Base-by-base conservation (phyloP, 2,888 invertebrate genomes). In the Gymnocheta viridis region DNA sequence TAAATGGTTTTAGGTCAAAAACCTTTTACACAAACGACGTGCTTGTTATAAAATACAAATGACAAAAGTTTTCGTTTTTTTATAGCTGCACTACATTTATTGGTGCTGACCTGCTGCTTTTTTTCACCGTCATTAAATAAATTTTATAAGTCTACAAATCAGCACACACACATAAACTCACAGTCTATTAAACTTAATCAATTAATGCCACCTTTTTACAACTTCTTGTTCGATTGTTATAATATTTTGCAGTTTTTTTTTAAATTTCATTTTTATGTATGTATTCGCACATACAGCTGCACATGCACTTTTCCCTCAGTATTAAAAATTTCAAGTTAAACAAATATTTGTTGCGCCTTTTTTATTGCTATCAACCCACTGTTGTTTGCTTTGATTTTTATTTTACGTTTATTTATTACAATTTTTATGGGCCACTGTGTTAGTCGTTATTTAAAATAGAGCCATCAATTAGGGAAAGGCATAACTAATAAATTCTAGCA, bases 371-470 rank as follows among this genome's bases (percentile, higher is more conserved):
- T 22, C 51, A 64, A 29, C 44, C 44, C 41, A 60, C 64, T 32
- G 44, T 22, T 41, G 51, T 4, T 56, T 56, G 19, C 7, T 41
- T 6, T n/a, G n/a, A 62, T 14, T 69, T 24, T 51, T 12, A 47
- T 32, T 49, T 22, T 17, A n/a, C 35, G 9, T 12, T 12, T 64
- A 24, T 51, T 54, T 32, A 27, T 54, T 58, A 19, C 3, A 19
- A 7, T 62, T 24, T 38, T 54, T 69, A n/a, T 47, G 29, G 44
- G 72, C 60, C 62, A 82, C 81, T 76, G 64, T 76, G 62, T 38
- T 69, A 73, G 47, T 67, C 73, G 41, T 67, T 72, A 60, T 35
- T 9, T 12, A n/a, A 32, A 12, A 17, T 0, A 19, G 10, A n/a
- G 4, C 10, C 29, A 7, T 12, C 10, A 27, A 41, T n/a, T 0